phyloP scores from a whole-genome alignment of 2,797 vertebrate genomes.

The Adrianichthys oophorus region DNA sequence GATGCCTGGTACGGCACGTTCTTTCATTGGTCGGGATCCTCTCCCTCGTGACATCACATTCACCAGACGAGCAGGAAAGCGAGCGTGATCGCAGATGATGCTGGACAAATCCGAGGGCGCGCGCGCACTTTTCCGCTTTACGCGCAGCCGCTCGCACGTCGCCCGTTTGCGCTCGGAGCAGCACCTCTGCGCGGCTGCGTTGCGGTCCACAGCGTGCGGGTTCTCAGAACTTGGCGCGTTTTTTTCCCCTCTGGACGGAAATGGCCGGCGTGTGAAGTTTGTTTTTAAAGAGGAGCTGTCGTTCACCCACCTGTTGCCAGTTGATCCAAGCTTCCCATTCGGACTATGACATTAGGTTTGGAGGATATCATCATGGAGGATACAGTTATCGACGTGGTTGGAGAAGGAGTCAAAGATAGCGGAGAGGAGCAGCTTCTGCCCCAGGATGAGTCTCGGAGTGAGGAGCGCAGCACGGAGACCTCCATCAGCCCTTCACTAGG shows the following conservation, averaged over 20 bases:
- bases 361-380: slow-evolving; percentile 75
- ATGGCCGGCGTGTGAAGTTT: slow-evolving; percentile 51
- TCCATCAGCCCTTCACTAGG: slow-evolving; percentile 30
- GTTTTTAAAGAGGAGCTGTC: slow-evolving; percentile 32
- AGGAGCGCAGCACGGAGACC: slow-evolving; percentile 41
- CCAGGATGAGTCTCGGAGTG: slow-evolving; percentile 46
- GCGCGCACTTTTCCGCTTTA: slow-evolving; percentile 38
- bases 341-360: slow-evolving; percentile 79
- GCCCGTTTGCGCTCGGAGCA: slow-evolving; percentile 17
- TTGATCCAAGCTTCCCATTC: slow-evolving; percentile 55
- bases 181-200: slow-evolving; percentile 22
- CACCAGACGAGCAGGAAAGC: slow-evolving; percentile 68
- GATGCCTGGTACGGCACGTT: slow-evolving; percentile 40
- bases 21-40: slow-evolving; percentile 72
- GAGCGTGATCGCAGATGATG: slow-evolving; percentile 67
- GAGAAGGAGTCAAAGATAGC: slow-evolving; percentile 73
- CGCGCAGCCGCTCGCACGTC: slow-evolving; percentile 22
- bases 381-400: slow-evolving; percentile 80
- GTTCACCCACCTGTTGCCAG: slow-evolving; percentile 67
- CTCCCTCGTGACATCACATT: slow-evolving; percentile 76
- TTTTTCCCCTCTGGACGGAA: slow-evolving; percentile 33
- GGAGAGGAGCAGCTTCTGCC: slow-evolving; percentile 64
- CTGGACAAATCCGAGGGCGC: slow-evolving; percentile 62
- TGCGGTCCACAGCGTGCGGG: slow-evolving; percentile 18
- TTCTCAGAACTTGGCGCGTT: slow-evolving; percentile 11